Base-by-base conservation (phyloP, 2,113 vertebrate genomes). In the Helogale parvula region DNA sequence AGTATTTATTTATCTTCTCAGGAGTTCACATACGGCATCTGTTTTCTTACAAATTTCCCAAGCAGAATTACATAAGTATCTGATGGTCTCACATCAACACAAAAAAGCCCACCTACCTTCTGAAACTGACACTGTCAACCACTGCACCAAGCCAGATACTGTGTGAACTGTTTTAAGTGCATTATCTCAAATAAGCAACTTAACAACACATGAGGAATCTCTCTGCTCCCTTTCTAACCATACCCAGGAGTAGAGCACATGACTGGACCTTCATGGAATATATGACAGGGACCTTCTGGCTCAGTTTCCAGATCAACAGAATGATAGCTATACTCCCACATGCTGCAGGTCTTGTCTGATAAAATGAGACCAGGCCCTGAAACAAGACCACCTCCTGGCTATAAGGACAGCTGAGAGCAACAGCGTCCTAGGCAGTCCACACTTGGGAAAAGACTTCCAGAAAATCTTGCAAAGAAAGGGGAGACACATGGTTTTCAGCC, bases 241-340 rank as follows among this genome's bases (percentile, higher is more conserved):
- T 95, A 96, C 93, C 96, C 92, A 96, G 54, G 38, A 29, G 31
- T 2, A 27, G 14, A 83, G 87, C 27, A 15, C 71, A 21, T 66
- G 69, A n/a, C 21, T 69, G 79, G 86, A 65, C 54, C 69, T 90
- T 97, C 87, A 81, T 88, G 92, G 95, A 97, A 94, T 85, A 72
- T 97, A 31, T 90, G 94, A 88, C 50, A 33, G 47, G 47, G 10
- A 19, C 85, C 81, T 11, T 71, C 83, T 2, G 5, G 92, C 80
- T 90, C 90, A 74, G 6, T 84, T 97, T 98, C 97, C 96, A 96
- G 83, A 92, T 85, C 3, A 41, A 63, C 1, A 5, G 57, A 68
- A 33, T 57, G 96, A 92, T 60, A 96, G 80, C 35, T 29, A 0
- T 13, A 5, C 83, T 93, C 76, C 45, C 16, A 23, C 71, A 35